These are phyloP conservation scores for Antennarius striatus DNA, from an alignment of 2,113 vertebrate species.

Conservation along the genomic window DNA sequence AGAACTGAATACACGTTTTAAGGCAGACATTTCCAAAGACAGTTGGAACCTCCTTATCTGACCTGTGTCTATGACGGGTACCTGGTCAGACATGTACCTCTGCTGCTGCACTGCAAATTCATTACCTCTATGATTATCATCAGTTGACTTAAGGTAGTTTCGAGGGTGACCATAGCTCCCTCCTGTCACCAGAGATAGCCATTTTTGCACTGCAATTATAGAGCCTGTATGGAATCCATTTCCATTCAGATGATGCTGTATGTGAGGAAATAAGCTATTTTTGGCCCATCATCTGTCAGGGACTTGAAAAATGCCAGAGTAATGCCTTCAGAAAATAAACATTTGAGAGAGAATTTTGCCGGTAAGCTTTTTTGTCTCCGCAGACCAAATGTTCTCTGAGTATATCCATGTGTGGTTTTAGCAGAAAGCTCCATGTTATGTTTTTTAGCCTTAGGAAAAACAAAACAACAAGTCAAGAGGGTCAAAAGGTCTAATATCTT, in stretches of 20 bases:
- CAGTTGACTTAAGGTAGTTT: slow-evolving; percentile 21
- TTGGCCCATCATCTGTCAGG: slow-evolving; percentile 29
- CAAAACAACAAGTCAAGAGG: slow-evolving; percentile 46
- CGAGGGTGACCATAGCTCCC: slow-evolving; percentile 37
- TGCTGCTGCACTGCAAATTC: slow-evolving; percentile 13
- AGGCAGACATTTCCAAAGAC: slow-evolving; percentile 15
- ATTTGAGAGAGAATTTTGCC: slow-evolving; percentile 38
- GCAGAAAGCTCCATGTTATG: slow-evolving; percentile 28
- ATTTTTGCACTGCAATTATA: slow-evolving; percentile 56
- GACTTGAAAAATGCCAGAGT: slow-evolving; percentile 45
- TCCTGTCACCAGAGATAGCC: slow-evolving; percentile 53
- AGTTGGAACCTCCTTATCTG: slow-evolving; percentile 15
- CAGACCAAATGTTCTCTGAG: slow-evolving; percentile 35
- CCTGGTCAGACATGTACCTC: slow-evolving; percentile 3
- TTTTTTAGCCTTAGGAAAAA: slow-evolving; percentile 46
- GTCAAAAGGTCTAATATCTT: slow-evolving; percentile 42
- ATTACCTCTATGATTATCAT: slow-evolving; percentile 49
- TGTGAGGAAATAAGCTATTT: slow-evolving; percentile 37
- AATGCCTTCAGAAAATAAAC: slow-evolving; percentile 61
- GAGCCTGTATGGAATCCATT: slow-evolving; percentile 44
- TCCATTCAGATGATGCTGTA: slow-evolving; percentile 41
- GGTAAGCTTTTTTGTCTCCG: slow-evolving; percentile 1
- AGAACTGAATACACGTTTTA: background rate
- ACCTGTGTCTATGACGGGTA: slow-evolving; percentile 4
- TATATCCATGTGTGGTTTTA: slow-evolving; percentile 42